A percentile compares a stretch with the other conserved stretches of the same genome.
Evolutionary conservation across 2,113 vertebrate species (phyloP).

Genomic region (Xyliphius kryptos): DNA sequence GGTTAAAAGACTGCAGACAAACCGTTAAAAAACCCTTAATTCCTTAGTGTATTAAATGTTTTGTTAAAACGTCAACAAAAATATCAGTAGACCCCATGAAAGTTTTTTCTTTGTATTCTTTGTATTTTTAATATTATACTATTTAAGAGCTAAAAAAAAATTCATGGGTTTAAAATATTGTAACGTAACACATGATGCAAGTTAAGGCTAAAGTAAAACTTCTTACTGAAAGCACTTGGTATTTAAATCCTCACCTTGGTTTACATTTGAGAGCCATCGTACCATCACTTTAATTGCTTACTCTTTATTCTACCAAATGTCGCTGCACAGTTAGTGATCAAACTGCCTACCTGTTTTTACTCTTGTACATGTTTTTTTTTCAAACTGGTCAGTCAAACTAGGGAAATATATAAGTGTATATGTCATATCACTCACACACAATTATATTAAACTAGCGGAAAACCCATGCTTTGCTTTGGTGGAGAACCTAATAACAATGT

Average conservation of each 20-base stretch:
- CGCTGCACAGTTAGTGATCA: conserved; percentile 2
- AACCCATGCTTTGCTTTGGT: too few relatives aligned
- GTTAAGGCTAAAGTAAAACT: background rate
- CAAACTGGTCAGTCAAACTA: background rate
- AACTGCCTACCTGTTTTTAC: conserved; percentile 14
- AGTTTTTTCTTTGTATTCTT: too few relatives aligned
- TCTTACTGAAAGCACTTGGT: background rate
- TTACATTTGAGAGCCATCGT: conserved; percentile 7
- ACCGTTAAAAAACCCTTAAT: too few relatives aligned
- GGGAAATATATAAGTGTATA: too few relatives aligned
- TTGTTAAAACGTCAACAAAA: too few relatives aligned
- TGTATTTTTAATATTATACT: background rate
- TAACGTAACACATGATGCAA: conserved; percentile 2
- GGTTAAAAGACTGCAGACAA: too few relatives aligned
- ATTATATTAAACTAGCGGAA: too few relatives aligned
- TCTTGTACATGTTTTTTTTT: background rate
- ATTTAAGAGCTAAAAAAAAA: background rate
- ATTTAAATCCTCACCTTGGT: background rate
- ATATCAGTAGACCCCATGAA: too few relatives aligned
- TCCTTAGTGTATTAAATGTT: too few relatives aligned
- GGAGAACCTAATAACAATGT: too few relatives aligned
- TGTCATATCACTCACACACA: too few relatives aligned
- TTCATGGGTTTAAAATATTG: background rate
- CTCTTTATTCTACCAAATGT: background rate
- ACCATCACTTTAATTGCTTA: conserved; percentile 13